Percentiles rank a stretch among this genome's conserved stretches.
Conservation (phyloP, 2,113 vertebrate genomes). For the Chaenocephalus aceratus region DNA sequence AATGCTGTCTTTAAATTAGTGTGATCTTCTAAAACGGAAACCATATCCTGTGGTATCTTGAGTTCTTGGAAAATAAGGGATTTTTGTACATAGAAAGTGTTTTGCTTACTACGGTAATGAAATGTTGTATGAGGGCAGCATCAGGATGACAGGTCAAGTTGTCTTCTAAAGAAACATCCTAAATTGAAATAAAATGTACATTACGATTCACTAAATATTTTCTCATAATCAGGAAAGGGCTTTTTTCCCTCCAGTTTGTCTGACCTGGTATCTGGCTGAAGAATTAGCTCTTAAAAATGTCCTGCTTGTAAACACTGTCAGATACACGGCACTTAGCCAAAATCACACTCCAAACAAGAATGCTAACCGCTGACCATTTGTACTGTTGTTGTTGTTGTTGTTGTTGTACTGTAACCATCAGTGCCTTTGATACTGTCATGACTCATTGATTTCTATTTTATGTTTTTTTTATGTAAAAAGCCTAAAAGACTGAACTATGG, state of each 20-base stretch:
- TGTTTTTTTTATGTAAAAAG: constrained; percentile 56
- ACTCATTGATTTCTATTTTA: constrained; percentile 35
- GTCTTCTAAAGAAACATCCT: constrained; percentile 7
- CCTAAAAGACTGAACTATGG: constrained; percentile 41
- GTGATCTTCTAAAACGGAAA: not conserved
- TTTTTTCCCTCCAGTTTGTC: not conserved
- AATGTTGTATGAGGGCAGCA: not conserved
- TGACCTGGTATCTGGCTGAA: constrained; percentile 7
- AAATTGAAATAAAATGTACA: constrained; percentile 2
- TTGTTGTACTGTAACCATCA: constrained; percentile 27
- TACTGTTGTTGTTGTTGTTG: constrained; percentile 1
- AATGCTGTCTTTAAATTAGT: not conserved
- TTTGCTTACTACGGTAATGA: not conserved
- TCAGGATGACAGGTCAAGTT: constrained; percentile 7
- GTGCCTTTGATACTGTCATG: constrained; percentile 31
- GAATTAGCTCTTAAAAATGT: constrained; percentile 15
- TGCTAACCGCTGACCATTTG: constrained; percentile 29
- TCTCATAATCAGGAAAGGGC: not conserved
- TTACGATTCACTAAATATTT: constrained; percentile 20
- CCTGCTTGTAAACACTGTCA: constrained; percentile 27
- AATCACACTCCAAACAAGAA: constrained; percentile 14
- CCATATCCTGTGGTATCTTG: not conserved
- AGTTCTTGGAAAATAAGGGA: not conserved
- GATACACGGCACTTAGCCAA: not conserved
- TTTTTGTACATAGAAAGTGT: constrained; percentile 41